Evolutionary conservation across 1,140 invertebrate genomes (phyloP).

Genomic region (Aphidius ervi): DNA sequence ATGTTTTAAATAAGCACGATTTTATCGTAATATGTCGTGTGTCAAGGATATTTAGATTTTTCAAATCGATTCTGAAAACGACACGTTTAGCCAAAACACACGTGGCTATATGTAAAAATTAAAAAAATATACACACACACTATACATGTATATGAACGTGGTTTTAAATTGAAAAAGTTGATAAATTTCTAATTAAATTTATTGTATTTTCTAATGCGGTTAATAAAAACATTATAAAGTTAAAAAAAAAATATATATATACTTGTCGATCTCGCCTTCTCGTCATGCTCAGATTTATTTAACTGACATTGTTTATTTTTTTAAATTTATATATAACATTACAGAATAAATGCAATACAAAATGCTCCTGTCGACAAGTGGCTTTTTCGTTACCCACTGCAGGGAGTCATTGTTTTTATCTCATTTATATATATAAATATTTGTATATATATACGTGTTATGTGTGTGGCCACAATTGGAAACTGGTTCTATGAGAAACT

Average conservation of each 20-base stretch:
- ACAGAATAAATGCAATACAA: no score
- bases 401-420: no score
- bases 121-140: constrained; percentile 13
- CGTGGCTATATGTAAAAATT: constrained; percentile 13
- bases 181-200: background rate
- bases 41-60: constrained; percentile 17
- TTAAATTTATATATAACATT: no score
- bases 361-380: no score
- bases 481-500: constrained; percentile 28
- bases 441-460: background rate
- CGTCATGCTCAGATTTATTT: no score
- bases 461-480: constrained; percentile 17
- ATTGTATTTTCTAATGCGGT: no score
- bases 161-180: background rate
- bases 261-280: background rate
- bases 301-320: no score
- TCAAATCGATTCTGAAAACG: constrained; percentile 12
- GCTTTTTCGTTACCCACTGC: no score
- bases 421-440: no score
- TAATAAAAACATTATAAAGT: background rate
- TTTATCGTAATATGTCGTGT: constrained; percentile 14
- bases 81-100: constrained; percentile 21
- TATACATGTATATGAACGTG: background rate
- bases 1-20: constrained; percentile 21
- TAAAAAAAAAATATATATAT: background rate